Conservation (phyloP, 2,888 invertebrate species). For the Agonopterix heracliana region DNA sequence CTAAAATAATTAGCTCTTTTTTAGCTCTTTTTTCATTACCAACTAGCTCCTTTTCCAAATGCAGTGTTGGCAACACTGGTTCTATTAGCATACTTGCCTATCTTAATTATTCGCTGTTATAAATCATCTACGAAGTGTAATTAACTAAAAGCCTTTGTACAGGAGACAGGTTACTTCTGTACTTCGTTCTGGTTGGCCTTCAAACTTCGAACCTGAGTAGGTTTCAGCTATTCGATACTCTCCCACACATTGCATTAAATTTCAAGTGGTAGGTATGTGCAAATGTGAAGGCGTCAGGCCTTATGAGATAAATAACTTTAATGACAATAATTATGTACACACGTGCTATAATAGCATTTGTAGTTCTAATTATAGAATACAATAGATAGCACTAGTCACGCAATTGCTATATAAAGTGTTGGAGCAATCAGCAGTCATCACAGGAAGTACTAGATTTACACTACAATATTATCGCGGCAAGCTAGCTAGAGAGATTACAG, state of each 20-base stretch:
- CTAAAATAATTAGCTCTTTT: no score
- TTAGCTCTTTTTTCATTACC: no score
- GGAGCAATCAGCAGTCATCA: slow-evolving; percentile 8
- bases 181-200: slow-evolving; percentile 16
- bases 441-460: not conserved
- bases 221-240: slow-evolving; percentile 18
- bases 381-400: slow-evolving; percentile 24
- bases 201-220: slow-evolving; percentile 21
- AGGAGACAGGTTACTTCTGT: no score
- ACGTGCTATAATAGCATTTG: slow-evolving; percentile 10
- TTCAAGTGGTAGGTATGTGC: slow-evolving; percentile 15
- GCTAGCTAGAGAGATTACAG: not conserved
- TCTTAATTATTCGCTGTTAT: no score
- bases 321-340: no score
- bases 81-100: no score
- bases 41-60: no score
- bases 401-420: slow-evolving; percentile 17
- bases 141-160: no score
- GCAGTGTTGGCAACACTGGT: no score
- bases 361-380: slow-evolving; percentile 20
- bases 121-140: no score
- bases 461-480: slow-evolving; percentile 1
- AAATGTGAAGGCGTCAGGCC: slow-evolving; percentile 2
- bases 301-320: no score
- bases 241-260: slow-evolving; percentile 26